These are phyloP conservation scores for Hydroisotoma schaefferi DNA, from an alignment of 2,888 invertebrate genomes.

Conservation along the genomic window DNA sequence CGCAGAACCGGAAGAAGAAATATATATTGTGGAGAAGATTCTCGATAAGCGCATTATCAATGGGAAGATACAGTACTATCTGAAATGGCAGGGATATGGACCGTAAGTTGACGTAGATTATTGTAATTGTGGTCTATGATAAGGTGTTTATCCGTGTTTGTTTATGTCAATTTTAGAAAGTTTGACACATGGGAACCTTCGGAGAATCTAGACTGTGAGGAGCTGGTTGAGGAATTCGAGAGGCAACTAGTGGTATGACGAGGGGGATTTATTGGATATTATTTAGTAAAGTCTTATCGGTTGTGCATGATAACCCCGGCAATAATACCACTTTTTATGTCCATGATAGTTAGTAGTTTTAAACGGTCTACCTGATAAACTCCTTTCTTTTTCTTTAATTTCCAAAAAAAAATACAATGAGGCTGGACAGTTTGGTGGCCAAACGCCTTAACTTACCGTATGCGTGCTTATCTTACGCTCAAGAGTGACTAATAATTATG, in stretches of 20 bases:
- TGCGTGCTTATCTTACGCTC: too few species aligned
- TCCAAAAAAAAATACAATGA: too few species aligned
- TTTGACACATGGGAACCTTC: constrained; percentile 11
- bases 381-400: too few species aligned
- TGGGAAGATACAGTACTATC: constrained; percentile 6
- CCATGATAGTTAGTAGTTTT: too few species aligned
- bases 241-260: not conserved
- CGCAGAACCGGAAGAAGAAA: constrained; percentile 6
- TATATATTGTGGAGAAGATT: constrained; percentile 12
- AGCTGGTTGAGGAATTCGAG: constrained; percentile 7
- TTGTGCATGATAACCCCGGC: too few species aligned
- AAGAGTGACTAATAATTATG: too few species aligned
- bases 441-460: too few species aligned
- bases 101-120: constrained; percentile 1
- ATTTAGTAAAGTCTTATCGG: too few species aligned
- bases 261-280: too few species aligned
- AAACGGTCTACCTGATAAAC: too few species aligned
- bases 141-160: not conserved
- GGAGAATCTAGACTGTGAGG: constrained; percentile 12
- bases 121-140: not conserved
- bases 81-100: constrained; percentile 15
- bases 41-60: constrained; percentile 1
- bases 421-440: too few species aligned
- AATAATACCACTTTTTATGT: too few species aligned
- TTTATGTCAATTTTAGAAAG: constrained; percentile 4